These are phyloP conservation scores for Shinisaurus crocodilurus DNA, from an alignment of 2,113 vertebrate genomes.

Conservation along the genomic window DNA sequence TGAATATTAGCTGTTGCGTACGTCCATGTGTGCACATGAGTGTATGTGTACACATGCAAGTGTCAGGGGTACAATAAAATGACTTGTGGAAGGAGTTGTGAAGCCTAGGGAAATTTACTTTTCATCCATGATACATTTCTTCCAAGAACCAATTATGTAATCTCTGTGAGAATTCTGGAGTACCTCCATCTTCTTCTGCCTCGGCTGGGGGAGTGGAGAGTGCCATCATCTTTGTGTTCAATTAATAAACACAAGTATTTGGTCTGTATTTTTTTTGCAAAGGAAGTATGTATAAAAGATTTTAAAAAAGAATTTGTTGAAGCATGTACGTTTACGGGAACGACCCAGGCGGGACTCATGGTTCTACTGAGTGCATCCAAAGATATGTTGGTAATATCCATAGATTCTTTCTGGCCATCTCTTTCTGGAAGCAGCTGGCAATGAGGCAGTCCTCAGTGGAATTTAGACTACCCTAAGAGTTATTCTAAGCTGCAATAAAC, in stretches of 20 bases:
- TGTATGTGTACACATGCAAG: neutral
- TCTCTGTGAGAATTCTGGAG: constrained; percentile 60
- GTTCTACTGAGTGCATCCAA: neutral
- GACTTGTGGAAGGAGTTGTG: constrained; percentile 53
- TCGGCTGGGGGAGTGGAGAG: neutral
- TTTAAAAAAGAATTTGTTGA: neutral
- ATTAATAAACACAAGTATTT: neutral
- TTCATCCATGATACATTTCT: constrained; percentile 43
- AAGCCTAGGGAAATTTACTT: constrained; percentile 45
- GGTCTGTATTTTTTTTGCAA: neutral
- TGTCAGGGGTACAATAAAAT: constrained; percentile 35
- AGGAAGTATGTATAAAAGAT: neutral
- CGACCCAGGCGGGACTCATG: neutral
- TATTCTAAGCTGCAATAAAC: constrained; percentile 20
- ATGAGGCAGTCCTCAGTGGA: neutral
- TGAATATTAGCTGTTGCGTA: neutral
- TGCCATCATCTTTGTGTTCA: constrained; percentile 54
- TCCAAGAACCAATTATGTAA: constrained; percentile 48
- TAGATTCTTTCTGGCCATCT: constrained; percentile 1
- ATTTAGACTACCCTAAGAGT: neutral
- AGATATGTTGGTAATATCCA: rapidly evolving
- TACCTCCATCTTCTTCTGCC: constrained; percentile 16
- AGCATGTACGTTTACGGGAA: neutral
- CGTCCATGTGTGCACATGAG: neutral
- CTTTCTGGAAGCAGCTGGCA: neutral